Evolutionary conservation across 1,140 invertebrate genomes (phyloP), one percentile per base, ranked within the genome.

Genomic region (Mizuhopecten yessoensis): DNA sequence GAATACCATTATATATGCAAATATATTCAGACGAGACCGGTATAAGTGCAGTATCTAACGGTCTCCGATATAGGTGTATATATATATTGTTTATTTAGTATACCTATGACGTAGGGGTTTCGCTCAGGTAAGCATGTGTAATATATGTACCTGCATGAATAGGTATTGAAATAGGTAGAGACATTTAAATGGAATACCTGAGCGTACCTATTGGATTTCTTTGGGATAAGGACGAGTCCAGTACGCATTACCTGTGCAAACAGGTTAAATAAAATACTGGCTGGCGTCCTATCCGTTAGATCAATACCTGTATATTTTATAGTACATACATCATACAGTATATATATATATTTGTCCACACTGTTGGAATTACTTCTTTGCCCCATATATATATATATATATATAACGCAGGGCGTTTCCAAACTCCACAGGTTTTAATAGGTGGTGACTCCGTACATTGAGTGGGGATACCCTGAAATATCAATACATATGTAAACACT

Each of bases 1-100:
- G 29, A 75, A 75, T 75, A 75, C n/a, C 57, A 75, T 75, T 75
- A 75, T 45, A 75, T 75, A 75, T 75, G 57, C 57, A 75, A 75
- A 75, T 75, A 75, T 75, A 75, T 75, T 75, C 57, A 75, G 57
- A n/a, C 5, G 5, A 2, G 45, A 75, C n/a, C 57, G 29, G 23
- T 75, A 29, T 75, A 75, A n/a, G 57, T 75, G 17, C 23, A 75
- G 57, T 75, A 75, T 75, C 57, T 75, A 75, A 23, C 57, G n/a
- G 57, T 39, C 5, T 39, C 13, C 5, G 36, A 39, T 5, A 39
- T 39, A 39, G 36, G 13, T 5, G 36, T 39, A 39, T 13, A n/a
- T n/a, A n/a, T n/a, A n/a, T 39, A 39, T 39, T 39, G 36, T 39
- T 5, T 39, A 39, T 39, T n/a, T n/a, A n/a, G 29, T 75, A 75